phyloP scores from a whole-genome alignment of 2,113 vertebrate genomes.

The Tursiops truncatus region DNA sequence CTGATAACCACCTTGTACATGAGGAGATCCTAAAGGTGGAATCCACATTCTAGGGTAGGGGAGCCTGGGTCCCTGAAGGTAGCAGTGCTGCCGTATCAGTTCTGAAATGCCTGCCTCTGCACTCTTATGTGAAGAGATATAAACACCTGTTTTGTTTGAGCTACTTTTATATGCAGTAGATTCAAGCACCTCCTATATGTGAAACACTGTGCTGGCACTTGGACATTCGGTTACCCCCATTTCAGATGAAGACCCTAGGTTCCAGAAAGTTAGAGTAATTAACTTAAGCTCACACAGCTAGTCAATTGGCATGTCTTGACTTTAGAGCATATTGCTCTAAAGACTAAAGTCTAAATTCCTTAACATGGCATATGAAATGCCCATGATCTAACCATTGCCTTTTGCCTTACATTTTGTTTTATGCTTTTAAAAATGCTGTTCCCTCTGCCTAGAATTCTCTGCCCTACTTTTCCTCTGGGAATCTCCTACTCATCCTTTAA shows the following conservation, averaged over 20 bases:
- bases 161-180: background rate
- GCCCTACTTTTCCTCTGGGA: background rate
- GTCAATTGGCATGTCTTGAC: background rate
- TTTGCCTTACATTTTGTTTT: background rate
- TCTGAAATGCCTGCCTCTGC: background rate
- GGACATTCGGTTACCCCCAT: background rate
- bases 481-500: background rate
- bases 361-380: background rate
- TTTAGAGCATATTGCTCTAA: background rate
- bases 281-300: background rate
- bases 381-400: background rate
- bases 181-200: background rate
- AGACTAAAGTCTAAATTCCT: slow-evolving; percentile 7
- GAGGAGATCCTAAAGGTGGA: background rate
- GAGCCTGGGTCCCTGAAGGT: background rate
- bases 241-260: background rate
- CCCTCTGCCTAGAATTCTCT: background rate
- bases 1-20: background rate
- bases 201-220: background rate
- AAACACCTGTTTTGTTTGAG: background rate
- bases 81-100: no score
- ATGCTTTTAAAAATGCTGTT: background rate
- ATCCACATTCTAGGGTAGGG: background rate
- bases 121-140: background rate
- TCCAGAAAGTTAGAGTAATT: background rate